Base-by-base conservation (phyloP, 1,140 invertebrate genomes). In the Yoshiicerus persimilis region DNA sequence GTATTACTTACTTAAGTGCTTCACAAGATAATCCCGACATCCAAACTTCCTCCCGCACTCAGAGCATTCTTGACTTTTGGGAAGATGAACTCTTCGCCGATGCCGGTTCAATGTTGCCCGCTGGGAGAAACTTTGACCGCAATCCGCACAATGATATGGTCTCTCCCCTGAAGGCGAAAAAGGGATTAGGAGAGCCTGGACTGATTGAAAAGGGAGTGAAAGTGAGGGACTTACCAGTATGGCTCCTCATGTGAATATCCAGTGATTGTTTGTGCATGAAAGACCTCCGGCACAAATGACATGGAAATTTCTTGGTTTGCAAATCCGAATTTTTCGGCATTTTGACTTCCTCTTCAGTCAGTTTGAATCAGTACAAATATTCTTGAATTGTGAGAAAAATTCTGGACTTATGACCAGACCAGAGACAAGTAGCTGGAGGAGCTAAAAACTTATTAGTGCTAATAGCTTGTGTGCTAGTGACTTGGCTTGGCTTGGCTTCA, bases 161-260 rank as follows among this genome's bases (percentile, higher is more conserved):
- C 88, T 84, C 32, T 90, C 89, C 36, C 89, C 89, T 90, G 77
- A 32, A 16, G 3, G 4, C 27, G 36, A n/a, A 36, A 56, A 80
- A 86, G 30, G 41, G 30, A 13, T 20, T 86, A 32, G 70, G 70
- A 23, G 16, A 66, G 34, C n/a, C 62, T 3, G 3, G 62, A 32
- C 4, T 62, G 11, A 32, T 4, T 11, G 30, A 20, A 84, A 30
- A 4, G 2, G 13, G 25, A 32, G 23, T 66, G 20, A 36, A 75
- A 27, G 39, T 41, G 39, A n/a, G 27, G 2, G 13, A 34, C 70
- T 36, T 75, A 90, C 89, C 89, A 30, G 89, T 90, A 66, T 90
- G 89, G 64, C 87, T 88, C 27, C 89, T 84, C 87, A 90, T 88
- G 36, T 90, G 89, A 87, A 90, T 90, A 41, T 90, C 89, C 70